Evolutionary conservation across 2,797 vertebrate genomes (phyloP), one percentile per base, ranked within the genome.

Genomic region (Betta splendens): DNA sequence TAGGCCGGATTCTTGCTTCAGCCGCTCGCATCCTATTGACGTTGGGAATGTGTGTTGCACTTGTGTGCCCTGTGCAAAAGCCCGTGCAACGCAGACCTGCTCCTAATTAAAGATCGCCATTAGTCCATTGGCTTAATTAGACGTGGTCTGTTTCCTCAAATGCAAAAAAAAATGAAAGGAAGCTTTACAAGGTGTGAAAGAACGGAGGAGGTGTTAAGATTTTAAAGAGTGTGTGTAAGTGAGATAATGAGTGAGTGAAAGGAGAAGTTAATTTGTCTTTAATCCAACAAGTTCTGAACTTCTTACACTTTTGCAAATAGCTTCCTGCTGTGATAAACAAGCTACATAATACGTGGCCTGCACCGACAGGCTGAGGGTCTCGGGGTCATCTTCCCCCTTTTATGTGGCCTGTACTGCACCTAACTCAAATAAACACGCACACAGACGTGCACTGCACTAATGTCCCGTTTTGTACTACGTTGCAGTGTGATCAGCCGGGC

Each of bases 401-500:
- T 55, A 37, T 25, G 46, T 64, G 29, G 21, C 52, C 39, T 56
- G 44, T 25, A 31, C 38, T 57, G 40, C 69, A 64, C 76, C 69
- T 21, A 25, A 18, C 16, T 16, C 21, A 39, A n/a, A 3, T 22
- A 11, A 8, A 43, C 43, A 28, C 44, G 68, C 15, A 54, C 37
- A 49, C 35, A 55, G 2, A 12, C 22, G 40, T 6, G 13, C 42
- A 18, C 26, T 23, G 12, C 38, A 18, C 51, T 71, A 26, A 83
- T 7, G 26, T 45, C 5, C 2, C 2, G 3, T 12, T 22, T 36
- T 18, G 2, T 58, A 43, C 68, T 67, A 16, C 79, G 29, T 79
- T 84, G 3, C 85, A 99, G 97, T 59, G 97, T 99, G 28, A 99
- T 99, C 86, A 99, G 97, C 89, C 92, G 97, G 85, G 97, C 97